Evolutionary conservation across 1,140 invertebrate species (phyloP).

Genomic region (Lasioglossum baleicum): DNA sequence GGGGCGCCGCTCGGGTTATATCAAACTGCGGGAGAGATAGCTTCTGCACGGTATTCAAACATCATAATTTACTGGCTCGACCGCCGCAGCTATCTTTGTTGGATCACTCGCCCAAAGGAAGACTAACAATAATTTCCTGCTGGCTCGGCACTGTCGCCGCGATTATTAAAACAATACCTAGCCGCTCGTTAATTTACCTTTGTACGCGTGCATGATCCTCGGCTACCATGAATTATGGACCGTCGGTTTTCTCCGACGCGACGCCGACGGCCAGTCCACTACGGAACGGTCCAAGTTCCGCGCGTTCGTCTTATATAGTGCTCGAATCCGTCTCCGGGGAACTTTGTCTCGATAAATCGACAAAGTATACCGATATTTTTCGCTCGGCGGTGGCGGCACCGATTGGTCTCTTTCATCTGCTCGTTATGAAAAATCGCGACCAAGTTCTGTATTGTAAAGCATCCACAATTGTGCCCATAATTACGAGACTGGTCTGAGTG

Average conservation of each 20-base stretch:
- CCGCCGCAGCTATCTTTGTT: constrained; percentile 10
- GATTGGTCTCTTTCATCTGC: not conserved
- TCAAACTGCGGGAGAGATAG: constrained; percentile 16
- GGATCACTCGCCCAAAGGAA: constrained; percentile 13
- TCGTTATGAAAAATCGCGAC: no score
- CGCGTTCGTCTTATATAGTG: not conserved
- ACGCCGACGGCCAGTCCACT: no score
- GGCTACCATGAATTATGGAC: constrained; percentile 5
- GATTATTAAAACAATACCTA: constrained; percentile 14
- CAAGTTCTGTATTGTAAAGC: no score
- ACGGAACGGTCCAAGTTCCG: not conserved
- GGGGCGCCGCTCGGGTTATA: not conserved
- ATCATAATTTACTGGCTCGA: constrained; percentile 15
- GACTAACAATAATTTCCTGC: constrained; percentile 31
- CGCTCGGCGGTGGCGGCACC: not conserved
- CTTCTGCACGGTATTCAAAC: constrained; percentile 11
- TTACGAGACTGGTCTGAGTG: no score
- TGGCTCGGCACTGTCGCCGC: not conserved
- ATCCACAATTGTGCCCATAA: no score
- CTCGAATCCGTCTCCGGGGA: not conserved
- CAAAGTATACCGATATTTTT: not conserved
- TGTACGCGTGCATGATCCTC: not conserved
- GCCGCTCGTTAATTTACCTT: constrained; percentile 11
- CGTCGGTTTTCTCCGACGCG: not conserved
- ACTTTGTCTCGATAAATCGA: not conserved